Percentiles rank a stretch among this genome's conserved stretches.
These are phyloP conservation scores for Drosophila nannoptera DNA, from an alignment of 1,140 invertebrate species.

Conservation along the genomic window DNA sequence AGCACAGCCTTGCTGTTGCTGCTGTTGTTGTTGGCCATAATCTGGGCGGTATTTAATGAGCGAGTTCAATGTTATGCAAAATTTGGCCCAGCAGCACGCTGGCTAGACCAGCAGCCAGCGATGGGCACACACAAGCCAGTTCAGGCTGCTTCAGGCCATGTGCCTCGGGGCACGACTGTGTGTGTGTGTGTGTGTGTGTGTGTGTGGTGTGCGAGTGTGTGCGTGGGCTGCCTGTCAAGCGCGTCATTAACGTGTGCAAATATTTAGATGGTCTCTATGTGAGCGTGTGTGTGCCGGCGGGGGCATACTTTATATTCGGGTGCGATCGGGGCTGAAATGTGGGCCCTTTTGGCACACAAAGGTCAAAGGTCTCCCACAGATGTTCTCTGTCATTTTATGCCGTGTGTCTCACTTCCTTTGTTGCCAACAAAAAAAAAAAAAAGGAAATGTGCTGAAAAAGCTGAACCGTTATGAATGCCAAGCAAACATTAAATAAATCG, in stretches of 20 bases:
- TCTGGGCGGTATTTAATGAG: conserved; percentile 50
- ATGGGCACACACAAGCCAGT: conserved; percentile 6
- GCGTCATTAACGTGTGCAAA: conserved; percentile 72
- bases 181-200: conserved; percentile 7
- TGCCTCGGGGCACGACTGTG: no score
- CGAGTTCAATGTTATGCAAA: conserved; percentile 70
- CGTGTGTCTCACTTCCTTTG: conserved; percentile 30
- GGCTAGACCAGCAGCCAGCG: conserved; percentile 3
- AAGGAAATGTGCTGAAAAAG: conserved; percentile 7
- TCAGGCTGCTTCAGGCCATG: background rate
- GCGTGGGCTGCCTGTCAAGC: conserved; percentile 39
- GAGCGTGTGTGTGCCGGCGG: conserved; percentile 23
- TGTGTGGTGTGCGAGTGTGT: no score
- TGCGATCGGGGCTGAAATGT: conserved; percentile 59
- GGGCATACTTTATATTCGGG: conserved; percentile 47
- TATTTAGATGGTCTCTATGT: conserved; percentile 50
- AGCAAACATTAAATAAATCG: conserved; percentile 2
- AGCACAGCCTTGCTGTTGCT: no score
- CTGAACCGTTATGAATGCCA: conserved; percentile 5
- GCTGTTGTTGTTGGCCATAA: conserved; percentile 40
- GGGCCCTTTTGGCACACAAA: conserved; percentile 46
- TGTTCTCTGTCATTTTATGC: conserved; percentile 32
- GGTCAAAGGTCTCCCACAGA: conserved; percentile 56
- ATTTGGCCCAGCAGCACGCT: conserved; percentile 33
- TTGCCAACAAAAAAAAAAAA: conserved; percentile 23